Conservation (phyloP, 1,140 invertebrate species). For the Popillia japonica region DNA sequence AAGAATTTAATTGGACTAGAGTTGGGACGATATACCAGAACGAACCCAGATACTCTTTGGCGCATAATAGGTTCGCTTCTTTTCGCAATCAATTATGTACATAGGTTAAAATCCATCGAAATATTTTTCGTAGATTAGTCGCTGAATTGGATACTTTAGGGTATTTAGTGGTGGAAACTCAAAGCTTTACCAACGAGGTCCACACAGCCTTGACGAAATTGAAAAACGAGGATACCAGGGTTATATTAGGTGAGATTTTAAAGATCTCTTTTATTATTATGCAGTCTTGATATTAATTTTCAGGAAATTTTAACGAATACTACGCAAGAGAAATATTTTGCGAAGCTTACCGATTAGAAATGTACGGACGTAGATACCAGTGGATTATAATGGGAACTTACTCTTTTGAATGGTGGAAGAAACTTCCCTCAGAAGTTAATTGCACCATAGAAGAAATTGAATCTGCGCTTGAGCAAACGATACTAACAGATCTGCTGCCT, state of each 20-base stretch:
- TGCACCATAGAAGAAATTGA: slow-evolving; percentile 82
- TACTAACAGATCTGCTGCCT: slow-evolving; percentile 85
- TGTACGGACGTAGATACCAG: slow-evolving; percentile 73
- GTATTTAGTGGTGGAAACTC: slow-evolving; percentile 88
- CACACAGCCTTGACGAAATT: slow-evolving; percentile 83
- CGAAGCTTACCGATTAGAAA: slow-evolving; percentile 75
- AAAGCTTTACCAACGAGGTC: slow-evolving; percentile 94
- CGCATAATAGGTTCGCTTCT: slow-evolving; percentile 55
- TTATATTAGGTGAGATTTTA: slow-evolving; percentile 69
- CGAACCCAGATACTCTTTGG: slow-evolving; percentile 89
- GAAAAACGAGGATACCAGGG: slow-evolving; percentile 91
- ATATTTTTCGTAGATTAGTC: slow-evolving; percentile 70
- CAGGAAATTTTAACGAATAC: slow-evolving; percentile 93
- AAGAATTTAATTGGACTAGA: slow-evolving; percentile 95
- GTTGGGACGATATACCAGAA: slow-evolving; percentile 98
- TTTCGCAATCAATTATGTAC: slow-evolving; percentile 10
- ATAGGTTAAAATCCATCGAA: too few relatives aligned
- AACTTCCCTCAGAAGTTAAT: slow-evolving; percentile 63
- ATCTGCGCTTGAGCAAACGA: slow-evolving; percentile 87
- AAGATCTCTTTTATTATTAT: background rate
- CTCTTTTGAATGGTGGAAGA: slow-evolving; percentile 81
- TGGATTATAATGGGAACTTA: slow-evolving; percentile 96
- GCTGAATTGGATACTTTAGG: slow-evolving; percentile 84
- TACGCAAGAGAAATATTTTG: slow-evolving; percentile 96
- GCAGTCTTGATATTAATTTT: slow-evolving; percentile 63